These are phyloP conservation scores for Enteromius radiatus DNA, from an alignment of 2,797 vertebrate genomes.

Conservation along the genomic window DNA sequence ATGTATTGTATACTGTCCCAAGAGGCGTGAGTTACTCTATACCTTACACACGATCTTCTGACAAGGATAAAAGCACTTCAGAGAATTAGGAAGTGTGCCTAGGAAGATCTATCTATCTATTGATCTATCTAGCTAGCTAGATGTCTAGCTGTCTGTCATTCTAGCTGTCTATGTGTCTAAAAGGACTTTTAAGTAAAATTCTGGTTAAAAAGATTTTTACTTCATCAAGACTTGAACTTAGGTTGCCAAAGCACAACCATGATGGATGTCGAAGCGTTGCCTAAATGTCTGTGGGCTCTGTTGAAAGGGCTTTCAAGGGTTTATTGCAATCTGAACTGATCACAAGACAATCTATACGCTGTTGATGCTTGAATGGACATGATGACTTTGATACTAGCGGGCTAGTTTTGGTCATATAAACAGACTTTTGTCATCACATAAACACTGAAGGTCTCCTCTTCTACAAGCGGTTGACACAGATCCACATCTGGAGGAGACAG, in stretches of 20 bases:
- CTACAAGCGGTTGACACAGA: slow-evolving; percentile 9
- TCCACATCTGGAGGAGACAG: slow-evolving; percentile 33
- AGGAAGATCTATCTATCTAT: background rate
- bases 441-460: slow-evolving; percentile 1
- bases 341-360: background rate
- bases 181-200: background rate
- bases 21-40: background rate
- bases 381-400: background rate
- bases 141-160: too few species aligned
- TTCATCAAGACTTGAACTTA: background rate
- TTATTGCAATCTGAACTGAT: slow-evolving; percentile 13
- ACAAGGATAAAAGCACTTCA: background rate
- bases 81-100: background rate
- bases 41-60: background rate
- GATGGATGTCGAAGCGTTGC: background rate
- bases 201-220: background rate
- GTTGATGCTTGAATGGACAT: background rate
- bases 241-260: background rate
- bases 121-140: background rate
- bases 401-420: slow-evolving; percentile 5
- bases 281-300: background rate
- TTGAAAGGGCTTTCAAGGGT: background rate
- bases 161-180: too few species aligned
- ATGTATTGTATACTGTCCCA: background rate
- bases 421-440: slow-evolving; percentile 9